Evolutionary conservation across 2,113 vertebrate genomes (phyloP).

Genomic region (Psittacula cyanocephala): DNA sequence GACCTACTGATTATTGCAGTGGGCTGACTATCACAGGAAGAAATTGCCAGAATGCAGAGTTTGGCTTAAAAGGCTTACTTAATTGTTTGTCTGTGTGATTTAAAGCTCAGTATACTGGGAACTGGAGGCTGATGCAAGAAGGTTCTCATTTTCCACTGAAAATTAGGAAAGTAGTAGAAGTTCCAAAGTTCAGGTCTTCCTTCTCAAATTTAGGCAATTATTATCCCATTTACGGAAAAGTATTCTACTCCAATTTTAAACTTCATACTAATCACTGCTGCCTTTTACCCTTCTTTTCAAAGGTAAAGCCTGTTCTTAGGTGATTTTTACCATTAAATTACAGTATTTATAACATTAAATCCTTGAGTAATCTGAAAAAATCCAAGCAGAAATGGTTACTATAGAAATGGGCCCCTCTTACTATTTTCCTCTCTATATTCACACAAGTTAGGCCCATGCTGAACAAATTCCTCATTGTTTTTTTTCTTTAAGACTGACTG

Average conservation of each 20-base stretch:
- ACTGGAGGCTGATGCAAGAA: background rate
- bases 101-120: background rate
- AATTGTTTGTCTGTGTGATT: background rate
- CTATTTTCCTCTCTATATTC: background rate
- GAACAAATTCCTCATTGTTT: background rate
- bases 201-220: background rate
- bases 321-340: background rate
- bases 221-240: background rate
- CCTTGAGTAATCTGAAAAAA: background rate
- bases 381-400: background rate
- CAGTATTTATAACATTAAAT: background rate
- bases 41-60: background rate
- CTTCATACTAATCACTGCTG: background rate
- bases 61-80: background rate
- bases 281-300: background rate
- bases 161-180: background rate
- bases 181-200: background rate
- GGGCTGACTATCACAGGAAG: background rate
- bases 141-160: background rate
- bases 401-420: background rate
- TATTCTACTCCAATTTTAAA: background rate
- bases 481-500: background rate
- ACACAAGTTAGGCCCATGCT: background rate
- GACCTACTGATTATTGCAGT: background rate
- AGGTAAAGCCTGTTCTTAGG: background rate